Evolutionary conservation across 2,113 vertebrate genomes (phyloP).

Genomic region (Manacus vitellinus): DNA sequence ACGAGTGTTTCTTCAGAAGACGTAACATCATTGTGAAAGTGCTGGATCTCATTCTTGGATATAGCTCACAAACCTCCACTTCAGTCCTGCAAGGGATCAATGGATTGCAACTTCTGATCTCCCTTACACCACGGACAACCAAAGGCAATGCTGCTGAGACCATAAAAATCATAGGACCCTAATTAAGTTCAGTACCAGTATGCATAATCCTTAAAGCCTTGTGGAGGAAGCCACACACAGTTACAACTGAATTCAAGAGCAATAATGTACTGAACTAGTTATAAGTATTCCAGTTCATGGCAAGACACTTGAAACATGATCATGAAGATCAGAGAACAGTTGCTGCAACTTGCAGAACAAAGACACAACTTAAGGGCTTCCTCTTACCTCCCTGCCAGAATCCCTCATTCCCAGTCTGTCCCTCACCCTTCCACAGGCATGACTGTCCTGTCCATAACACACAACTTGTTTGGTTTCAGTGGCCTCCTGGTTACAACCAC

Average conservation of each 20-base stretch:
- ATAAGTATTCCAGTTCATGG: neutral
- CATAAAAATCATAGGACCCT: neutral
- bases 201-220: neutral
- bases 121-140: neutral
- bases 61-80: neutral
- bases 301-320: neutral
- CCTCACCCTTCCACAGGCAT: neutral
- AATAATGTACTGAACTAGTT: neutral
- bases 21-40: neutral
- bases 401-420: neutral
- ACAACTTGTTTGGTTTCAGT: neutral
- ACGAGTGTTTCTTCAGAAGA: neutral
- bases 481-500: neutral
- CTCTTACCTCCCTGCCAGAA: neutral
- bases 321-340: neutral
- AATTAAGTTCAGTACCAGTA: neutral
- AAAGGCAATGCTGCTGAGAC: neutral
- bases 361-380: neutral
- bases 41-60: neutral
- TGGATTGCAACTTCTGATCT: neutral
- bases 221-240: neutral
- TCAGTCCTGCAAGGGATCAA: neutral
- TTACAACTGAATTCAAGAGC: neutral
- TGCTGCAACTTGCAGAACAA: neutral
- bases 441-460: neutral